phyloP scores from a whole-genome alignment of 2,888 invertebrate genomes.

The Tricholauxania praeusta region DNA sequence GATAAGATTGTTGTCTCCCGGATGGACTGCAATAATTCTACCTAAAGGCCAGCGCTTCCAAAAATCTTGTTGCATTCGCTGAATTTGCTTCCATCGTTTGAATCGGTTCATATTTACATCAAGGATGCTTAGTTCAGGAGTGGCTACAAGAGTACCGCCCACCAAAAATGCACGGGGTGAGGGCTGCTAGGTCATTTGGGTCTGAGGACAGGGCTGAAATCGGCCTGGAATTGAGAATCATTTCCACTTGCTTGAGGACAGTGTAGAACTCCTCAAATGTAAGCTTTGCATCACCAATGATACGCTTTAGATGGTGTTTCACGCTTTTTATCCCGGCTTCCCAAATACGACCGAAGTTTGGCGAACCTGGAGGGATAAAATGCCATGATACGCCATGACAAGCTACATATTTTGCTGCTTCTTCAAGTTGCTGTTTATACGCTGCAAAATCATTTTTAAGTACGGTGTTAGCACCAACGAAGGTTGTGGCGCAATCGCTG shows the following conservation, averaged over 20 bases:
- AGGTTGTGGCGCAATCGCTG: too few species aligned
- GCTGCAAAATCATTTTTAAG: too few species aligned
- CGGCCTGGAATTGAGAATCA: constrained; percentile 27
- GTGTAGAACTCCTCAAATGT: constrained; percentile 31
- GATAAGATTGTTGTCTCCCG: neutral
- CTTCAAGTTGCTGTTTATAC: too few species aligned
- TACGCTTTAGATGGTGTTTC: constrained; percentile 26
- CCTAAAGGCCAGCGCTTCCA: constrained; percentile 33
- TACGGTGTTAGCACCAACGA: too few species aligned
- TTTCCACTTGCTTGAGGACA: constrained; percentile 25
- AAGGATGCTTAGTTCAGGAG: constrained; percentile 24
- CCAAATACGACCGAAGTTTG: too few species aligned
- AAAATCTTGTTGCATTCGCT: constrained; percentile 30
- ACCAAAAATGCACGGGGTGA: constrained; percentile 41
- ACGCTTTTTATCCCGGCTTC: too few species aligned
- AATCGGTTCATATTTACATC: constrained; percentile 25
- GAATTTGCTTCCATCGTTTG: constrained; percentile 36
- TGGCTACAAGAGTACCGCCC: constrained; percentile 26
- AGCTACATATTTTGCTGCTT: too few species aligned
- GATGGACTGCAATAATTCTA: constrained; percentile 13
- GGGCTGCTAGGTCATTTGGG: constrained; percentile 25
- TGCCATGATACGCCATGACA: too few species aligned
- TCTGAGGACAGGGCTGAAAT: constrained; percentile 33
- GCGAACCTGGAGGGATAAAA: too few species aligned
- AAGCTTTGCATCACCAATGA: constrained; percentile 24